A percentile compares a stretch with the other conserved stretches of the same genome.
These are phyloP conservation scores for Harpegnathos saltator DNA, from an alignment of 1,140 invertebrate genomes.

Conservation along the genomic window DNA sequence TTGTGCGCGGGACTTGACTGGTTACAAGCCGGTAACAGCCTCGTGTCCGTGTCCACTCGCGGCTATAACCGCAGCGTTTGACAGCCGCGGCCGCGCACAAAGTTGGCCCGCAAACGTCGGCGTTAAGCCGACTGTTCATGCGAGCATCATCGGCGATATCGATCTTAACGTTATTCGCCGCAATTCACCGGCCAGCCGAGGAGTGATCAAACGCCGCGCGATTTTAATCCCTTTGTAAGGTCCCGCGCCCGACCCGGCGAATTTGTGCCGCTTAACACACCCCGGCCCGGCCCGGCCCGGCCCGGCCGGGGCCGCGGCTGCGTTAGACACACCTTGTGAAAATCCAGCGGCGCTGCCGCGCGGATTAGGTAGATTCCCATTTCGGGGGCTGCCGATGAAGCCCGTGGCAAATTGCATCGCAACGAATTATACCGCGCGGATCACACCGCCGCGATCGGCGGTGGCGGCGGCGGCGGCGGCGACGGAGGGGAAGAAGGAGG, in stretches of 20 bases:
- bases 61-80: slow-evolving; percentile 34
- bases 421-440: slow-evolving; percentile 55
- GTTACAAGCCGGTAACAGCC: slow-evolving; percentile 39
- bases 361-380: slow-evolving; percentile 50
- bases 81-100: slow-evolving; percentile 13
- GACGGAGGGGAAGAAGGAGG: too few species aligned
- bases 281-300: too few species aligned
- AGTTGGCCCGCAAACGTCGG: slow-evolving; percentile 16
- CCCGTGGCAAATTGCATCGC: slow-evolving; percentile 56
- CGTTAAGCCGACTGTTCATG: slow-evolving; percentile 46
- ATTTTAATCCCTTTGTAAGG: slow-evolving; percentile 81
- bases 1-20: slow-evolving; percentile 15
- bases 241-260: slow-evolving; percentile 49
- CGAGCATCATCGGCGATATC: slow-evolving; percentile 23
- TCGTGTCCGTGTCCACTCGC: slow-evolving; percentile 46
- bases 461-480: slow-evolving; percentile 13
- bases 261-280: slow-evolving; percentile 25
- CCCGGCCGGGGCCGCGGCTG: too few species aligned
- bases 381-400: slow-evolving; percentile 42
- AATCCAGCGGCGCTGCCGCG: slow-evolving; percentile 46
- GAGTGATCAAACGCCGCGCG: slow-evolving; percentile 76
- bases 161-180: slow-evolving; percentile 38
- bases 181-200: slow-evolving; percentile 28
- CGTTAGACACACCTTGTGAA: slow-evolving; percentile 53
- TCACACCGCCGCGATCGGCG: slow-evolving; percentile 33